Conservation (phyloP, 2,888 invertebrate genomes). For the Drosophila neotestacea region DNA sequence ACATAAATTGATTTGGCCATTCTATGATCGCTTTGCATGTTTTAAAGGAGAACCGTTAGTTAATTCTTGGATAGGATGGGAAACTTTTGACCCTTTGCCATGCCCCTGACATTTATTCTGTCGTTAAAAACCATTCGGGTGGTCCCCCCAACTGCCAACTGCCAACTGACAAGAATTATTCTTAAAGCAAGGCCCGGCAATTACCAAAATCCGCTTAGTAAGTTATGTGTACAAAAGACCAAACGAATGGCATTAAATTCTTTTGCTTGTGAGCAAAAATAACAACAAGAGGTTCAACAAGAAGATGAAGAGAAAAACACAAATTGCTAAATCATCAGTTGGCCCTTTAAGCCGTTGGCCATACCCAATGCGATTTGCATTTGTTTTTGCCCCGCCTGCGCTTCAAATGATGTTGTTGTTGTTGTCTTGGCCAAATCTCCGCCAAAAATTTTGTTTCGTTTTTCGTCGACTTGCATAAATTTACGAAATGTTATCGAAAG, state of each 20-base stretch:
- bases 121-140: conserved; percentile 66
- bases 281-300: conserved; percentile 3
- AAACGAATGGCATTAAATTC: conserved; percentile 58
- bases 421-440: conserved; percentile 49
- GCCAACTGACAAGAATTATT: conserved; percentile 40
- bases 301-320: conserved; percentile 19
- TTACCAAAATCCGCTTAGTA: conserved; percentile 76
- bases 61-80: conserved; percentile 15
- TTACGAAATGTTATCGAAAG: conserved; percentile 72
- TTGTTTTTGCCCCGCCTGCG: conserved; percentile 34
- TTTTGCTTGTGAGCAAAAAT: conserved; percentile 30
- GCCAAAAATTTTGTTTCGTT: conserved; percentile 46
- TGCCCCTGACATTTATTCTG: conserved; percentile 67
- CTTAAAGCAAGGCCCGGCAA: conserved; percentile 55
- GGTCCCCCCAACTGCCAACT: conserved; percentile 45
- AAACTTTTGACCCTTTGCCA: conserved; percentile 61
- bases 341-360: conserved; percentile 60
- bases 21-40: conserved; percentile 54
- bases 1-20: conserved; percentile 62
- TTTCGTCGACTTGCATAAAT: conserved; percentile 67
- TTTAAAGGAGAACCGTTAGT: conserved; percentile 51
- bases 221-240: conserved; percentile 54
- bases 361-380: conserved; percentile 64
- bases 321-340: conserved; percentile 73
- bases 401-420: conserved; percentile 60